Evolutionary conservation across 2,797 vertebrate species (phyloP).

Genomic region (Melanotaenia nigrans): DNA sequence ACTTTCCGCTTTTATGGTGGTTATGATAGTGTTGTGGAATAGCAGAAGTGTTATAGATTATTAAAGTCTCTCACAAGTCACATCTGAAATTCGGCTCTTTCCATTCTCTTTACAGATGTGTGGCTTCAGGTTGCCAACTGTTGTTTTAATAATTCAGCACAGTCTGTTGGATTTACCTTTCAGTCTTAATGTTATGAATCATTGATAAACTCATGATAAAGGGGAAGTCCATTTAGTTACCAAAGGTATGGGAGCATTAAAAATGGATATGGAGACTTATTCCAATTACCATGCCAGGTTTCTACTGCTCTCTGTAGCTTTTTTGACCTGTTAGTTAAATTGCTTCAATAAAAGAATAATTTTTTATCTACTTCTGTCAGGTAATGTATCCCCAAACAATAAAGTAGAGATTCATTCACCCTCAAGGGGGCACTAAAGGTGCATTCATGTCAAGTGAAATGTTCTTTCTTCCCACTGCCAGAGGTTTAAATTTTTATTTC

Average conservation of each 20-base stretch:
- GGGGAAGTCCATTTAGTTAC: constrained; percentile 65
- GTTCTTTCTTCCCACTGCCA: neutral
- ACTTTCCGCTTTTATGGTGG: constrained; percentile 5
- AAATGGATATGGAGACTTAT: constrained; percentile 70
- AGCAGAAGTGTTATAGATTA: constrained; percentile 7
- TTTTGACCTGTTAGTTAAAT: constrained; percentile 65
- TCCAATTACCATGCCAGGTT: constrained; percentile 54
- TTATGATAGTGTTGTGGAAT: constrained; percentile 4
- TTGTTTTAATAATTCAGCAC: constrained; percentile 78
- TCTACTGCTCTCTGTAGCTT: constrained; percentile 53
- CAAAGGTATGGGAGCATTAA: constrained; percentile 67
- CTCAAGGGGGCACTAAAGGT: constrained; percentile 57
- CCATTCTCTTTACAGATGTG: constrained; percentile 43
- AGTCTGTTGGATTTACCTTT: constrained; percentile 73
- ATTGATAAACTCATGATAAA: constrained; percentile 78
- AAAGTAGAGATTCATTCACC: neutral
- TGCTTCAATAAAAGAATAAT: constrained; percentile 32
- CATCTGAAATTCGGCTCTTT: constrained; percentile 18
- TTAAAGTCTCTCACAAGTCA: constrained; percentile 7
- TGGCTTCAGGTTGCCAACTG: constrained; percentile 43
- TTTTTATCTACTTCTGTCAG: constrained; percentile 10
- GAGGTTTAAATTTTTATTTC: neutral
- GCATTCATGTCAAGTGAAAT: constrained; percentile 14
- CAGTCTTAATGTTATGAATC: constrained; percentile 75
- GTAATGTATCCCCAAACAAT: neutral